phyloP scores from a whole-genome alignment of 2,113 vertebrate species.

The Thryonomys swinderianus region DNA sequence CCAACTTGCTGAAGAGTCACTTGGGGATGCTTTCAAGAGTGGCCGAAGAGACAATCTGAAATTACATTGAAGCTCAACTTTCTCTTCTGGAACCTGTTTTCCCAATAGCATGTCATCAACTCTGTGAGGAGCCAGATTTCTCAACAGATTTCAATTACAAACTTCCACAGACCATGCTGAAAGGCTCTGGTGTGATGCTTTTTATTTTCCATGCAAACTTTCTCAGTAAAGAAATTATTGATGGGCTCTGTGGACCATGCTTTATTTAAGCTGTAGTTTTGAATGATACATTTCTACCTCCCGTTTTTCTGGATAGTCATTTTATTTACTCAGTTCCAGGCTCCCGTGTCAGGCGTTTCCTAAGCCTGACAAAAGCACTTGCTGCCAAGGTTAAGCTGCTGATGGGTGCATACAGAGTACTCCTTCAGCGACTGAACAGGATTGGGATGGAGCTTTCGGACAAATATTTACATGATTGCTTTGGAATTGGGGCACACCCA shows the following conservation, averaged over 20 bases:
- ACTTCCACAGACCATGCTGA: conserved; percentile 89
- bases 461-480: conserved; percentile 36
- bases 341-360: conserved; percentile 95
- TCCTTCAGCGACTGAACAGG: conserved; percentile 89
- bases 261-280: conserved; percentile 97
- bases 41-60: conserved; percentile 93
- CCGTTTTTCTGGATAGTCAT: conserved; percentile 97
- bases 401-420: conserved; percentile 95
- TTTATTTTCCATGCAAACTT: conserved; percentile 98
- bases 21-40: conserved; percentile 93
- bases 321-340: conserved; percentile 97
- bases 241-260: conserved; percentile 95
- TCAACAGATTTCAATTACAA: conserved; percentile 94
- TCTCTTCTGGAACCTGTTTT: conserved; percentile 93
- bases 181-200: conserved; percentile 95
- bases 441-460: neutral
- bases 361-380: conserved; percentile 93
- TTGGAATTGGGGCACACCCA: conserved; percentile 69
- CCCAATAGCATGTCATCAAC: conserved; percentile 94
- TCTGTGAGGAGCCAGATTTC: conserved; percentile 97
- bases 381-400: conserved; percentile 97
- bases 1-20: conserved; percentile 93
- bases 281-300: conserved; percentile 98
- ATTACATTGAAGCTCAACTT: conserved; percentile 95
- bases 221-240: conserved; percentile 90